Percentiles rank a stretch among this genome's conserved stretches.
phyloP scores from a whole-genome alignment of 1,140 invertebrate genomes.

The Olivierus martensii region DNA sequence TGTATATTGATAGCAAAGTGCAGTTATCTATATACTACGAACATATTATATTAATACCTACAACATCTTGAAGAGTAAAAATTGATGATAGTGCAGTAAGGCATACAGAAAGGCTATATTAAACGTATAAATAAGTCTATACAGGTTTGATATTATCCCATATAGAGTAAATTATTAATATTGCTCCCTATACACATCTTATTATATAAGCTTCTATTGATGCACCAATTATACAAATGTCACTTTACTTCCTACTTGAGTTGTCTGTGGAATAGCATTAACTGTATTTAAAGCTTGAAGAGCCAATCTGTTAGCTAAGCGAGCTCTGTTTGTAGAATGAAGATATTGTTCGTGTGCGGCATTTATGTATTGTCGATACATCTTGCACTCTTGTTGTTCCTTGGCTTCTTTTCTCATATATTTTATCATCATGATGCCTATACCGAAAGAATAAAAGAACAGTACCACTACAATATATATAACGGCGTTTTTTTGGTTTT shows the following conservation, averaged over 20 bases:
- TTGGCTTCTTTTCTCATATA: conserved; percentile 24
- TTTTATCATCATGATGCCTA: conserved; percentile 25
- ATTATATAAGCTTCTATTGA: not conserved
- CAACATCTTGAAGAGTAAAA: too few relatives aligned
- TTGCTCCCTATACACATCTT: too few relatives aligned
- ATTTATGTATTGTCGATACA: conserved; percentile 22
- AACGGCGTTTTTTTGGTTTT: conserved; percentile 19
- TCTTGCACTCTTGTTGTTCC: conserved; percentile 22
- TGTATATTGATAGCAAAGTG: too few relatives aligned
- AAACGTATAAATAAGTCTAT: too few relatives aligned
- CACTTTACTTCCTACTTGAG: conserved; percentile 20
- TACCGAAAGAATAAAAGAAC: conserved; percentile 25
- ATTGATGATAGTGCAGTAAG: too few relatives aligned
- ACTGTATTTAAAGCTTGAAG: conserved; percentile 24
- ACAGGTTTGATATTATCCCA: too few relatives aligned
- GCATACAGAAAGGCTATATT: too few relatives aligned
- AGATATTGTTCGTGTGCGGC: conserved; percentile 17
- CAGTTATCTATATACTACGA: too few relatives aligned
- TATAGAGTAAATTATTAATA: too few relatives aligned
- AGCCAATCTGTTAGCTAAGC: conserved; percentile 22
- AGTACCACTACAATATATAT: conserved; percentile 26
- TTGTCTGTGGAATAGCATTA: conserved; percentile 23
- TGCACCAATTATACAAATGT: conserved; percentile 21
- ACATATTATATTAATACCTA: too few relatives aligned
- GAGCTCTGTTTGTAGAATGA: conserved; percentile 16